Evolutionary conservation across 2,888 invertebrate genomes (phyloP).

Genomic region (Vesta saturnalis): DNA sequence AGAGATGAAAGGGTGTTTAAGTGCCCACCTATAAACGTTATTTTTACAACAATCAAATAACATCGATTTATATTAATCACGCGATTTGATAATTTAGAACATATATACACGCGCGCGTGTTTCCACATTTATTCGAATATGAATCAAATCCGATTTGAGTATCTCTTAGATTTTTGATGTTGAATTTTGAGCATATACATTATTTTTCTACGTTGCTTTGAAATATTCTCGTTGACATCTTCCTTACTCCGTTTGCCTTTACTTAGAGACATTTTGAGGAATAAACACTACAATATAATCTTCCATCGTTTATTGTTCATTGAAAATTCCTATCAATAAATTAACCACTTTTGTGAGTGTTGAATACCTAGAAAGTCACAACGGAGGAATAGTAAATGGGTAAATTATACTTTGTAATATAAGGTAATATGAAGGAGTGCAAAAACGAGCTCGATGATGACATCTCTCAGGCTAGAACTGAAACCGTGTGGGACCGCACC

Average conservation of each 20-base stretch:
- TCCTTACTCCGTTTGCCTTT: too few species aligned
- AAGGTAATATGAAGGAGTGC: conserved; percentile 49
- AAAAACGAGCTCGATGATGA: conserved; percentile 44
- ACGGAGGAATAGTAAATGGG: conserved; percentile 51
- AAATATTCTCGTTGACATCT: too few species aligned
- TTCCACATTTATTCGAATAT: conserved; percentile 11
- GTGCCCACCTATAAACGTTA: background rate
- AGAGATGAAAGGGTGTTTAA: background rate
- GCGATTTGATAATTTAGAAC: conserved; percentile 29
- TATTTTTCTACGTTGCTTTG: too few species aligned
- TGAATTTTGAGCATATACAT: too few species aligned
- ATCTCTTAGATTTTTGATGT: too few species aligned
- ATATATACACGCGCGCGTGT: conserved; percentile 4
- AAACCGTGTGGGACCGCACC: conserved; percentile 46
- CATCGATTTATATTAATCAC: conserved; percentile 26
- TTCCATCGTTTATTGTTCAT: too few species aligned
- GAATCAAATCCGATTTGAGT: conserved; percentile 18
- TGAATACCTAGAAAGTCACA: conserved; percentile 38
- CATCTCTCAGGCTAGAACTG: conserved; percentile 36
- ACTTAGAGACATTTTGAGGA: too few species aligned
- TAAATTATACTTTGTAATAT: conserved; percentile 55
- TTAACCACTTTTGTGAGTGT: conserved; percentile 40
- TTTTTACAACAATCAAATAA: conserved; percentile 21
- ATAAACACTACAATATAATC: too few species aligned
- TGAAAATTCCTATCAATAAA: conserved; percentile 31